phyloP scores from a whole-genome alignment of 2,113 vertebrate species.

The Turdus rufiventris region DNA sequence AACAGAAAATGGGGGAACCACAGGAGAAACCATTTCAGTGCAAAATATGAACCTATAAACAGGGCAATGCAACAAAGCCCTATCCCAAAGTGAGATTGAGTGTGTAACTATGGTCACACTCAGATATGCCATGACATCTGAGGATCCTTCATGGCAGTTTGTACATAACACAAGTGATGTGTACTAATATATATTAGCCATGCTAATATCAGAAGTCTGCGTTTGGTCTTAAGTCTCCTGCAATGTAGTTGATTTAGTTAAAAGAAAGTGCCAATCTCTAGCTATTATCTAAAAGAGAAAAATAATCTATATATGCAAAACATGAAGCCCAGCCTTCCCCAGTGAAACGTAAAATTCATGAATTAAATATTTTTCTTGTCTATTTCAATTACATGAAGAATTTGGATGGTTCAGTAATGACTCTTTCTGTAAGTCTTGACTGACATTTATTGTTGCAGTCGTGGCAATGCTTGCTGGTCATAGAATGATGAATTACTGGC shows the following conservation, averaged over 20 bases:
- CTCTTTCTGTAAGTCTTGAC: neutral
- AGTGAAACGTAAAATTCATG: neutral
- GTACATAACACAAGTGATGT: neutral
- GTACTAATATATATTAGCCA: neutral
- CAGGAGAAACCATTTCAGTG: too few relatives aligned
- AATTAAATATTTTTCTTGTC: neutral
- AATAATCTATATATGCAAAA: neutral
- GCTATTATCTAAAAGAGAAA: neutral
- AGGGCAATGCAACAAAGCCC: too few relatives aligned
- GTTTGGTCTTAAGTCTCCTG: neutral
- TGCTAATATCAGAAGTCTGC: neutral
- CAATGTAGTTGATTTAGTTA: neutral
- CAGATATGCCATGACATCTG: neutral
- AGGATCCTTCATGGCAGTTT: neutral
- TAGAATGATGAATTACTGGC: neutral
- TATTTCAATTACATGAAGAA: neutral
- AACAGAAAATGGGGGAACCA: too few relatives aligned
- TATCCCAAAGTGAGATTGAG: neutral
- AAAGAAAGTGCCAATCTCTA: neutral
- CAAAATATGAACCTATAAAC: too few relatives aligned
- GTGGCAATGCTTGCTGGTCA: accelerated
- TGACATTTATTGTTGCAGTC: neutral
- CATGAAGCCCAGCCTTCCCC: neutral
- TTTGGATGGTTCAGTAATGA: neutral
- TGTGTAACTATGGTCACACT: neutral